These are phyloP conservation scores for Mactromeris polynyma DNA, from an alignment of 2,888 invertebrate species.

Conservation along the genomic window DNA sequence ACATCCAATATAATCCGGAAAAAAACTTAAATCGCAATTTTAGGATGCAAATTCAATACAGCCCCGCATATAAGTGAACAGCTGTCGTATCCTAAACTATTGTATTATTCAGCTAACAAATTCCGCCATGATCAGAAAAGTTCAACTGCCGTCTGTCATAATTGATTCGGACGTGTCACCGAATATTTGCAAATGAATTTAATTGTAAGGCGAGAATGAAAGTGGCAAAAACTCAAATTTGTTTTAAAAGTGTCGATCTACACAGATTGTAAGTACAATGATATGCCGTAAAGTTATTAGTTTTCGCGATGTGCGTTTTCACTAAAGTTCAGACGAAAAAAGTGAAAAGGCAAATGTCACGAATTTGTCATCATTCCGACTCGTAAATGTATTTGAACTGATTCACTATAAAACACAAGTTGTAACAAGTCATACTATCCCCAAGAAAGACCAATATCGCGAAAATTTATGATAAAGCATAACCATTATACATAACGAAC, in stretches of 20 bases:
- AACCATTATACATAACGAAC: not conserved
- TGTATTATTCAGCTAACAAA: not conserved
- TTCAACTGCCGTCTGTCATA: not conserved
- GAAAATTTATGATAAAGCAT: not conserved
- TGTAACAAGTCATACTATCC: not conserved
- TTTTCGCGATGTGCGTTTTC: not conserved
- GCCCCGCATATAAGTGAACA: not conserved
- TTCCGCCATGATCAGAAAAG: not conserved
- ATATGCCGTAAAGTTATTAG: not conserved
- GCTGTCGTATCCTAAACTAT: constrained; percentile 2
- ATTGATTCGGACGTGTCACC: not conserved
- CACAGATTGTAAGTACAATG: not conserved
- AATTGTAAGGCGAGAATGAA: not conserved
- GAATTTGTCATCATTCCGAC: not conserved
- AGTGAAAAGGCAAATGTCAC: not conserved
- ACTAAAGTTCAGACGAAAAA: not conserved
- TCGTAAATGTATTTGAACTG: not conserved
- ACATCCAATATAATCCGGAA: not conserved
- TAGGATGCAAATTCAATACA: not conserved
- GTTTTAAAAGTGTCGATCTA: not conserved
- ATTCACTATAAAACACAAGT: not conserved
- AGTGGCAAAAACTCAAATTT: constrained; percentile 2
- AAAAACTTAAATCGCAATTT: not conserved
- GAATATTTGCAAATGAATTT: not conserved
- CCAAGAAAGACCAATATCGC: not conserved